Evolutionary conservation across 2,888 invertebrate genomes (phyloP), one percentile per base, ranked within the genome.

Genomic region (Papilio elwesi): DNA sequence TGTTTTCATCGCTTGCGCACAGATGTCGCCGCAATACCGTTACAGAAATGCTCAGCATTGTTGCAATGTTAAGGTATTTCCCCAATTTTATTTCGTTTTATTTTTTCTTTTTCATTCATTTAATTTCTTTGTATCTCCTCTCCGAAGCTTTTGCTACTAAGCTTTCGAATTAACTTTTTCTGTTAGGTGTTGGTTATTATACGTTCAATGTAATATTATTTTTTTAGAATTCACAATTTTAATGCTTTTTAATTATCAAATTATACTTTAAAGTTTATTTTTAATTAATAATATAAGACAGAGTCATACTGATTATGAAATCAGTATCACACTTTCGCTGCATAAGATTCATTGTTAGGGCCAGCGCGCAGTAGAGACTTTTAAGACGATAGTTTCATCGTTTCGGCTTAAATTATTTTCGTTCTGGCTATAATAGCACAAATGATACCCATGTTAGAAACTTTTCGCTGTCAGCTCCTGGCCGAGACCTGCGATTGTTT

Each of bases 21-120:
- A 93, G 93, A 92, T 92, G 88, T 91, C 90, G 87, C 90, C 90
- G 88, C 88, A 85, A 83, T 92, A 91, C 83, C 88, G 91, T 79
- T 91, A 92, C 89, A 87, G 90, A 85, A 90, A 90, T 85, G 79
- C 83, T 76, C 91, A 89, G 84, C 89, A 90, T 86, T 92, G 89
- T 91, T 93, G 91, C 84, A 91, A 91, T 87, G 84, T 88, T 74
- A 91, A 94, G 94, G 94, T 94, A 93, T 86, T 76, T 76, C 77
- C 75, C 76, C 74, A 2, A 26, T 26, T 26, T 26, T 26, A 2
- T 26, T 26, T 26, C 26, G 26, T 26, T 26, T 26, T 26, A 26
- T 26, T 68, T 74, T 78, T 77, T 79, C 70, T 59, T 7, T 59
- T 75, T 79, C 77, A 79, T 74, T 12, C 75, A 76, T 74, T 71